These are phyloP conservation scores for Dicyrtomina minuta DNA, from an alignment of 2,888 invertebrate genomes.

Conservation along the genomic window DNA sequence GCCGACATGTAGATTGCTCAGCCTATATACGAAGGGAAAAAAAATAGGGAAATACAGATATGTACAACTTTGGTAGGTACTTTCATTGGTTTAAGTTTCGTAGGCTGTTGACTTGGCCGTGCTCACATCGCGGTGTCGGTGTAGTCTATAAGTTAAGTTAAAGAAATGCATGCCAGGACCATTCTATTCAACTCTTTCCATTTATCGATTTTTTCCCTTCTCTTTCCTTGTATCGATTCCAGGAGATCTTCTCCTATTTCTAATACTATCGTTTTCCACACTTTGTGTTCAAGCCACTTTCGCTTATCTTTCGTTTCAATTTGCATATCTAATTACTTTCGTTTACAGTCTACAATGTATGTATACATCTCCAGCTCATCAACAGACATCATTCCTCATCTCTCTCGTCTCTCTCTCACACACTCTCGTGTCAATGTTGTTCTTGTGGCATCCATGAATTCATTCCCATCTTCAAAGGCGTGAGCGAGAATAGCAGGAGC, in stretches of 20 bases:
- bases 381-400: neutral
- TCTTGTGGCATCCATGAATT: neutral
- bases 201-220: conserved; percentile 44
- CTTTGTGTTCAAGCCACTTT: conserved; percentile 6
- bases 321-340: conserved; percentile 41
- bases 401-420: no score
- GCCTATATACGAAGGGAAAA: no score
- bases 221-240: conserved; percentile 41
- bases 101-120: neutral
- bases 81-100: neutral
- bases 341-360: conserved; percentile 15
- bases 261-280: conserved; percentile 26
- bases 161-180: conserved; percentile 42
- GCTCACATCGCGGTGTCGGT: conserved; percentile 13
- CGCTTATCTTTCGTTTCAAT: conserved; percentile 36
- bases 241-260: conserved; percentile 21
- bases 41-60: neutral
- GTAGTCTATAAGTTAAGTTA: conserved; percentile 31
- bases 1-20: no score
- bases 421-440: neutral
- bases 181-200: conserved; percentile 47
- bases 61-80: conserved; percentile 5
- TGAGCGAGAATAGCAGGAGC: neutral
- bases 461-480: neutral
- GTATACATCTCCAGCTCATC: neutral